Conservation (phyloP, 1,140 invertebrate genomes). For the Batillaria attramentaria region DNA sequence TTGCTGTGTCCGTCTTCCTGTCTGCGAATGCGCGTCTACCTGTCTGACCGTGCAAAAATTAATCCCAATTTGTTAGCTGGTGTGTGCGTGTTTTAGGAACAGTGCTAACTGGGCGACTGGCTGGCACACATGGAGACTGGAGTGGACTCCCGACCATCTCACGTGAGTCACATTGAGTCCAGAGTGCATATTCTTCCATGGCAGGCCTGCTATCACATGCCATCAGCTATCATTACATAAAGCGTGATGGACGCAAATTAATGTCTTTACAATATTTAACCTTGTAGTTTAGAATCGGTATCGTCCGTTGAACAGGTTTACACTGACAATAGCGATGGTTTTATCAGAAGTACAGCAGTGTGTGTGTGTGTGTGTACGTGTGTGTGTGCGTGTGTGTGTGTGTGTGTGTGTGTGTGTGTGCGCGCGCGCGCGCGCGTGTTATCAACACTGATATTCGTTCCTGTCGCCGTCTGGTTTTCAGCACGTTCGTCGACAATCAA, state of each 20-base stretch:
- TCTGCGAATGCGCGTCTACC: not conserved
- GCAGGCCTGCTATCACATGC: not conserved
- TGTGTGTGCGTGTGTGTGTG: not conserved
- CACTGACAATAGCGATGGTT: not conserved
- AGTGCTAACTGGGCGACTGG: conserved; percentile 39
- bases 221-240: not conserved
- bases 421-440: not conserved
- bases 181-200: no score
- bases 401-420: not conserved
- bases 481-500: conserved; percentile 28
- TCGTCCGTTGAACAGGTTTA: not conserved
- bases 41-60: not conserved
- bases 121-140: conserved; percentile 59
- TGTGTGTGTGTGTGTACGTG: not conserved
- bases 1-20: not conserved
- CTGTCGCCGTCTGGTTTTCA: not conserved
- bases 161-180: conserved; percentile 38
- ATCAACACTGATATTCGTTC: no score
- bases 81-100: not conserved
- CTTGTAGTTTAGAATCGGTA: not conserved
- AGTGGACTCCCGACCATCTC: conserved; percentile 55
- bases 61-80: not conserved
- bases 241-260: not conserved
- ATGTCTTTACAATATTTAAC: not conserved
- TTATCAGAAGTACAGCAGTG: not conserved